Evolutionary conservation across 2,797 vertebrate genomes (phyloP).

Genomic region (Amphiprion clarkii): DNA sequence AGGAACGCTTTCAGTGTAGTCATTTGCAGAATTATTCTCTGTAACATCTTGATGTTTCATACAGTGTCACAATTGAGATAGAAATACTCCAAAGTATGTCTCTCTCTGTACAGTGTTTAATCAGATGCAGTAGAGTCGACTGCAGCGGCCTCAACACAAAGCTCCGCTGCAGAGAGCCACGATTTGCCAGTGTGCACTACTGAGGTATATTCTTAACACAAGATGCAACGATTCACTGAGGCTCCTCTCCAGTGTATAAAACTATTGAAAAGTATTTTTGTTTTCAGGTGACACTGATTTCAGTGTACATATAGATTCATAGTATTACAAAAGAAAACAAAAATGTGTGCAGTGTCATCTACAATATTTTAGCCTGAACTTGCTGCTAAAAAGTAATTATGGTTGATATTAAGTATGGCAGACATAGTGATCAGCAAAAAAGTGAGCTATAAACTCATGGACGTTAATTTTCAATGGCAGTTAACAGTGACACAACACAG

Average conservation of each 20-base stretch:
- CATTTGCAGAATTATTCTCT: constrained; percentile 6
- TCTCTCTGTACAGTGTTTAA: constrained; percentile 44
- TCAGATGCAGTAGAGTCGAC: constrained; percentile 47
- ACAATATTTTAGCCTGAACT: constrained; percentile 28
- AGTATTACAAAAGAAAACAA: constrained; percentile 33
- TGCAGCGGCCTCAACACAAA: constrained; percentile 59
- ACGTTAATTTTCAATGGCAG: constrained; percentile 43
- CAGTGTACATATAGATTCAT: constrained; percentile 47
- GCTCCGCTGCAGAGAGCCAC: constrained; percentile 53
- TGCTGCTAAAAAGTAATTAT: constrained; percentile 32
- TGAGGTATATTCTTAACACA: constrained; percentile 75
- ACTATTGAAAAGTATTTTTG: constrained; percentile 50
- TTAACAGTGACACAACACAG: constrained; percentile 55
- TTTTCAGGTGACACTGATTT: constrained; percentile 55
- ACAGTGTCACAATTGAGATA: constrained; percentile 38
- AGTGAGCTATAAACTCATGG: constrained; percentile 40
- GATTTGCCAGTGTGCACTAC: constrained; percentile 73
- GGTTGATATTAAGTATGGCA: constrained; percentile 50
- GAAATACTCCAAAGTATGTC: constrained; percentile 29
- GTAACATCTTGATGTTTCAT: constrained; percentile 37
- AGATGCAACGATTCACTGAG: constrained; percentile 58
- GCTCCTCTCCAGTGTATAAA: constrained; percentile 68
- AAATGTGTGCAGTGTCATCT: constrained; percentile 31
- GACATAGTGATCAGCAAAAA: constrained; percentile 52
- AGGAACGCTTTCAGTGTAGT: constrained; percentile 3